These are phyloP conservation scores for Saccostrea echinata DNA, from an alignment of 1,140 invertebrate genomes.

Conservation along the genomic window DNA sequence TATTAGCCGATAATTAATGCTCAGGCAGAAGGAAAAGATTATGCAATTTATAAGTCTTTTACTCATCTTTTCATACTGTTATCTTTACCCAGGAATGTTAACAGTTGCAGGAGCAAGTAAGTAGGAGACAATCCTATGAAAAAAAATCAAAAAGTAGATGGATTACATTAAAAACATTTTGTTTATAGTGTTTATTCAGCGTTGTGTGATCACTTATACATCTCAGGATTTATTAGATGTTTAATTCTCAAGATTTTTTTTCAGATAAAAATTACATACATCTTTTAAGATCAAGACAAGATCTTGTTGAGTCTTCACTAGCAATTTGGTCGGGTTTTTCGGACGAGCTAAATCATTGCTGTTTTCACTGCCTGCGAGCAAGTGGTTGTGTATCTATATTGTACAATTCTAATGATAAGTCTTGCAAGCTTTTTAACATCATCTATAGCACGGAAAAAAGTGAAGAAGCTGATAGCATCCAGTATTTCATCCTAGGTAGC, in stretches of 20 bases:
- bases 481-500: not conserved
- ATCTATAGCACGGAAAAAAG: not conserved
- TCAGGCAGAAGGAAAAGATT: no score
- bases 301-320: not conserved
- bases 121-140: no score
- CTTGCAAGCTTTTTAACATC: not conserved
- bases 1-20: no score
- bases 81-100: no score
- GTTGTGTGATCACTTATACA: not conserved
- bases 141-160: no score
- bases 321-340: not conserved
- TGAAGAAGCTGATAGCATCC: not conserved
- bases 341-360: not conserved
- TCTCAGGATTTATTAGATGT: not conserved
- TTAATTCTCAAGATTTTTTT: not conserved
- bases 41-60: no score
- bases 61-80: no score
- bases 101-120: no score
- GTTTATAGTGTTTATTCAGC: no score
- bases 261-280: not conserved
- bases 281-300: not conserved
- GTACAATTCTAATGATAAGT: not conserved
- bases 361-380: not conserved
- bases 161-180: no score
- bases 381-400: not conserved